A percentile compares a stretch with the other conserved stretches of the same genome.
These are phyloP conservation scores for Drosophila fuyamai DNA, from an alignment of 1,140 invertebrate species.

Conservation along the genomic window DNA sequence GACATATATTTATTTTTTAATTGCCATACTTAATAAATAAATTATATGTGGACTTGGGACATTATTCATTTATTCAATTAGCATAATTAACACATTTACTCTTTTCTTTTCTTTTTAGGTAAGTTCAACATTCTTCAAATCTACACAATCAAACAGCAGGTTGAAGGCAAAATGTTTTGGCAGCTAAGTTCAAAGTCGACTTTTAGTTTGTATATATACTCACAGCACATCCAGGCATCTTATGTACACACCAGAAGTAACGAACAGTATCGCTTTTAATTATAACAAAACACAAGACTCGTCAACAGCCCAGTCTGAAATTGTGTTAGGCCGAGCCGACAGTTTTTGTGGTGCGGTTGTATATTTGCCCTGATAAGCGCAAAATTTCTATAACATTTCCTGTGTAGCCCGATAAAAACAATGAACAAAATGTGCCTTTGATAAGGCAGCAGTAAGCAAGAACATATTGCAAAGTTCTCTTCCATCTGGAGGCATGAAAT, in stretches of 20 bases:
- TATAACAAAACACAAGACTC: constrained; percentile 51
- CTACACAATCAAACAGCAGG: not conserved
- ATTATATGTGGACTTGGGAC: too few species aligned
- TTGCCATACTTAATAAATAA: constrained; percentile 3
- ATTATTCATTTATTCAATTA: not conserved
- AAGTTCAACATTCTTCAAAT: constrained; percentile 37
- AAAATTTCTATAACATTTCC: constrained; percentile 72
- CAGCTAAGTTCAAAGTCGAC: constrained; percentile 53
- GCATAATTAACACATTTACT: not conserved
- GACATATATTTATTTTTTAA: constrained; percentile 18
- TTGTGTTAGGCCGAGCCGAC: constrained; percentile 35
- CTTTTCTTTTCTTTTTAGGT: constrained; percentile 49
- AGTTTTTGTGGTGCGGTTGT: constrained; percentile 12
- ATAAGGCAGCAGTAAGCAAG: constrained; percentile 15
- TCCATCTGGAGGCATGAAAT: constrained; percentile 30
- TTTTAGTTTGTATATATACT: not conserved
- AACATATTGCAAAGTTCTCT: constrained; percentile 42
- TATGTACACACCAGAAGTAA: constrained; percentile 5
- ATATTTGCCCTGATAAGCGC: constrained; percentile 51
- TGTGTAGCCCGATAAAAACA: constrained; percentile 68
- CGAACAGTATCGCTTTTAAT: constrained; percentile 39
- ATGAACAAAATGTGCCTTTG: constrained; percentile 41
- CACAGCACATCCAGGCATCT: not conserved
- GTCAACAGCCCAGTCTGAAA: constrained; percentile 29
- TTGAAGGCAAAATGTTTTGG: not conserved